These are phyloP conservation scores for Cataglyphis altisquamis DNA, from an alignment of 2,888 invertebrate genomes.

Conservation along the genomic window DNA sequence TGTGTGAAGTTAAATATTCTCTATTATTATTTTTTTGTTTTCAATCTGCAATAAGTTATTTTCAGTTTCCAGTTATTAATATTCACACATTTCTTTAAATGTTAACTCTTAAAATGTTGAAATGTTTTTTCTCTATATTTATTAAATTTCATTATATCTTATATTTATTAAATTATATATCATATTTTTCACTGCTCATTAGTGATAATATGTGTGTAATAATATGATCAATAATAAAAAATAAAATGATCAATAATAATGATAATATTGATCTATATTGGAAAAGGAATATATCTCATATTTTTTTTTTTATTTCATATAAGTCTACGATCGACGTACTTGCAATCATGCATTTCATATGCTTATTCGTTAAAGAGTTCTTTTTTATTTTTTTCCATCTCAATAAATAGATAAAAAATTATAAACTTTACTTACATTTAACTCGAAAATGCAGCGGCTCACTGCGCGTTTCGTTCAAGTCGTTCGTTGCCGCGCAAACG, in stretches of 20 bases:
- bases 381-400: too few relatives aligned
- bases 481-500: slow-evolving; percentile 95
- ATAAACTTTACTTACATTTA: slow-evolving; percentile 91
- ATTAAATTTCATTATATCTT: neutral
- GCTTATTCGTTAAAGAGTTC: too few relatives aligned
- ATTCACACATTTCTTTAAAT: neutral
- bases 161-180: neutral
- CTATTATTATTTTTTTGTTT: neutral
- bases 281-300: too few relatives aligned
- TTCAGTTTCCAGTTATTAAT: neutral
- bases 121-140: neutral
- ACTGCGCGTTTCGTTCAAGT: slow-evolving; percentile 95
- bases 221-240: too few relatives aligned
- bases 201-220: too few relatives aligned
- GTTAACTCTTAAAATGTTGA: too few relatives aligned
- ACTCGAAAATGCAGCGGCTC: slow-evolving; percentile 94
- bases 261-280: too few relatives aligned
- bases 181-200: too few relatives aligned
- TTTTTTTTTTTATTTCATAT: too few relatives aligned
- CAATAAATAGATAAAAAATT: neutral
- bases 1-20: neutral
- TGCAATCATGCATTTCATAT: too few relatives aligned
- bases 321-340: too few relatives aligned
- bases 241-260: too few relatives aligned
- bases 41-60: neutral